Conservation (phyloP, 2,888 invertebrate species). For the Acronicta psi region DNA sequence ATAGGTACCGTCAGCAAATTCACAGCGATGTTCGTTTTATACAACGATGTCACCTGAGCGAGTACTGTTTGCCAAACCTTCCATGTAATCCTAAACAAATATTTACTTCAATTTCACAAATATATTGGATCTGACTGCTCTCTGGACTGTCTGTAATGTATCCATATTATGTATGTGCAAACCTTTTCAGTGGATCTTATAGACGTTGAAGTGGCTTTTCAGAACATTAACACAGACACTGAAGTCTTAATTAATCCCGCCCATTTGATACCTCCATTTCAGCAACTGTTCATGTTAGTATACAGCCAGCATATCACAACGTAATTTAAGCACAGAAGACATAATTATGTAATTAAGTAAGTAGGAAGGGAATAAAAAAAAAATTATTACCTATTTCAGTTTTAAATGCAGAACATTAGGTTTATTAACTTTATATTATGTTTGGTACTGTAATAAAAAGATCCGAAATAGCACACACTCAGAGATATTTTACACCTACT, state of each 20-base stretch:
- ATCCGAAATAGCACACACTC: conserved; percentile 21
- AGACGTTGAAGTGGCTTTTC: too few relatives aligned
- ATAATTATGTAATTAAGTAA: too few relatives aligned
- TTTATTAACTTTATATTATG: not conserved
- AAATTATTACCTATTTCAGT: too few relatives aligned
- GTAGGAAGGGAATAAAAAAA: too few relatives aligned
- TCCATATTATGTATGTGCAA: conserved; percentile 4
- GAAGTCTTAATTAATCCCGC: not conserved
- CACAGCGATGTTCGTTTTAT: conserved; percentile 23
- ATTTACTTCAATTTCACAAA: conserved; percentile 66
- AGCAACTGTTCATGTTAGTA: too few relatives aligned
- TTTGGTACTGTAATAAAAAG: conserved; percentile 24
- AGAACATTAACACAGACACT: not conserved
- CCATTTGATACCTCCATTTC: too few relatives aligned
- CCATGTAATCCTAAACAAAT: conserved; percentile 71
- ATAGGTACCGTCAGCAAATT: conserved; percentile 47
- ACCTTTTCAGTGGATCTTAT: too few relatives aligned
- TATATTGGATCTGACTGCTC: conserved; percentile 55
- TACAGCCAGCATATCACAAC: too few relatives aligned
- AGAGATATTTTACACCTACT: conserved; percentile 27
- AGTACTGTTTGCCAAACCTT: conserved; percentile 59
- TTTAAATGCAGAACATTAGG: too few relatives aligned
- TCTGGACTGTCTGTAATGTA: conserved; percentile 30
- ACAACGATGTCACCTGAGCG: conserved; percentile 49
- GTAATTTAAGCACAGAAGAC: too few relatives aligned